A percentile compares a stretch with the other conserved stretches of the same genome.
phyloP scores from a whole-genome alignment of 2,113 vertebrate species.

The Antennarius striatus region DNA sequence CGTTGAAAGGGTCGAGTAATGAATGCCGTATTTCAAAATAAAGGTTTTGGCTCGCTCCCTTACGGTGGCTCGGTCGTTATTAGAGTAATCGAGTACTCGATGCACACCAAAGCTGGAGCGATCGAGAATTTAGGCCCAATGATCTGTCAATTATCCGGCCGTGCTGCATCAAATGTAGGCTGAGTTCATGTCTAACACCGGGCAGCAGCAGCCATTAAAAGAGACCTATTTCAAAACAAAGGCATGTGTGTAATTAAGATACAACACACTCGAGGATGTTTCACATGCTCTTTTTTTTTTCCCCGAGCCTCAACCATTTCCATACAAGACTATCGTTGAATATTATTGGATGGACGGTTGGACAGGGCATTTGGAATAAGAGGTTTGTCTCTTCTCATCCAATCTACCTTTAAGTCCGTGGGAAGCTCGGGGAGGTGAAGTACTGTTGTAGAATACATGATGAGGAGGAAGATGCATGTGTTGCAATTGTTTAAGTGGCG shows the following conservation, averaged over 20 bases:
- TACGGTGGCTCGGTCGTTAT: constrained; percentile 5
- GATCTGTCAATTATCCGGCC: constrained; percentile 51
- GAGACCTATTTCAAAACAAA: not conserved
- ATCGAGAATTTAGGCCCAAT: constrained; percentile 59
- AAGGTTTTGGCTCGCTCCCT: constrained; percentile 21
- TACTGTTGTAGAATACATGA: constrained; percentile 71
- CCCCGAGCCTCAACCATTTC: not conserved
- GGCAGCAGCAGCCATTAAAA: not conserved
- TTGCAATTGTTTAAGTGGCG: no score
- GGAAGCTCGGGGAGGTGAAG: constrained; percentile 43
- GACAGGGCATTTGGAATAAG: constrained; percentile 40
- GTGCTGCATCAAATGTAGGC: constrained; percentile 45
- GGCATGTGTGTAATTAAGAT: not conserved
- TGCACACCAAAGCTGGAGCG: constrained; percentile 44
- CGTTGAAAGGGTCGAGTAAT: constrained; percentile 6
- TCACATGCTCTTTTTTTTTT: not conserved
- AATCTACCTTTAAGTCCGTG: constrained; percentile 34
- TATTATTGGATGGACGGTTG: constrained; percentile 22
- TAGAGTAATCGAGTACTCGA: constrained; percentile 46
- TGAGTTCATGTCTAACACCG: not conserved
- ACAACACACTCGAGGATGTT: no score
- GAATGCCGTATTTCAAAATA: constrained; percentile 42
- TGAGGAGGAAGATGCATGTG: constrained; percentile 28
- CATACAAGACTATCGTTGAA: not conserved
- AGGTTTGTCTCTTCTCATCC: constrained; percentile 36